Percentiles rank a stretch among this genome's conserved stretches.
Evolutionary conservation across 2,888 invertebrate species (phyloP).

Genomic region (Dicyrtoma fusca): DNA sequence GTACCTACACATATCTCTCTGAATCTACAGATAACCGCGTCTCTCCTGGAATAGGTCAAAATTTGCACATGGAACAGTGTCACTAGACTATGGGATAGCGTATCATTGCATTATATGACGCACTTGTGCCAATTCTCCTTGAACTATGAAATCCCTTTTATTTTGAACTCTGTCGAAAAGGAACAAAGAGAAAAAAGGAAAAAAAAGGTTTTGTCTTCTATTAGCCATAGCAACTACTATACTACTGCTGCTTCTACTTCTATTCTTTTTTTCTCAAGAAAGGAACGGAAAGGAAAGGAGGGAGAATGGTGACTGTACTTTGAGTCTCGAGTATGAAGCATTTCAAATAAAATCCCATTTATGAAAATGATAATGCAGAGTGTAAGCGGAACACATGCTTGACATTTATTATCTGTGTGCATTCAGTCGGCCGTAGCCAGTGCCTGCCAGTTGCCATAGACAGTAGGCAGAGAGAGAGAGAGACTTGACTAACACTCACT

Average conservation of each 20-base stretch:
- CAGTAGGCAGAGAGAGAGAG: no score
- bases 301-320: not conserved
- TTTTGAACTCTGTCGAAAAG: not conserved
- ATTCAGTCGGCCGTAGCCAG: no score
- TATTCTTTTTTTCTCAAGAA: no score
- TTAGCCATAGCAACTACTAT: no score
- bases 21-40: no score
- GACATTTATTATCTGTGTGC: slow-evolving; percentile 3
- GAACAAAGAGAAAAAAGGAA: slow-evolving; percentile 1
- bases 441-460: no score
- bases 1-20: no score
- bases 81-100: not conserved
- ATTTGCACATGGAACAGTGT: slow-evolving; percentile 9
- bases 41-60: slow-evolving; percentile 19
- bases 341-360: slow-evolving; percentile 8
- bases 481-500: no score
- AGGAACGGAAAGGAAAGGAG: no score
- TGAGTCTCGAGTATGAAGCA: not conserved
- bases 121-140: slow-evolving; percentile 9
- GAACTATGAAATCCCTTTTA: slow-evolving; percentile 9
- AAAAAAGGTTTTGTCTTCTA: no score
- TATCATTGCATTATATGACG: no score
- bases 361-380: slow-evolving; percentile 2
- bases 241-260: no score
- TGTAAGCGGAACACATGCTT: slow-evolving; percentile 4